Evolutionary conservation across 2,113 vertebrate genomes (phyloP).

Genomic region (Myiopsitta monachus): DNA sequence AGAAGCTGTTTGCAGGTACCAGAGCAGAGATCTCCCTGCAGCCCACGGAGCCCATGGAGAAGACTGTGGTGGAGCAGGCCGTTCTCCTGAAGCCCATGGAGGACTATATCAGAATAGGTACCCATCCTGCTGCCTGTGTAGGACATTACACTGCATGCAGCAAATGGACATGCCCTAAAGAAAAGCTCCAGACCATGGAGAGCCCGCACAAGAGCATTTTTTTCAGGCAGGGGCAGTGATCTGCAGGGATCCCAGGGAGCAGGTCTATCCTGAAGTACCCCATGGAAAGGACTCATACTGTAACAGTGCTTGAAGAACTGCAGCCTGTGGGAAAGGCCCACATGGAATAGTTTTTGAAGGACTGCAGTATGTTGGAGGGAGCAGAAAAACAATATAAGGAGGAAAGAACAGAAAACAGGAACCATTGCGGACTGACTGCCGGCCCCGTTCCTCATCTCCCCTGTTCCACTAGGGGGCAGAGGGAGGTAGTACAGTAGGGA

Average conservation of each 20-base stretch:
- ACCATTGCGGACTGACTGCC: rapidly evolving
- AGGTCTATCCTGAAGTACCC: background rate
- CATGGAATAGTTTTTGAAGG: background rate
- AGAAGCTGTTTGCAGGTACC: background rate
- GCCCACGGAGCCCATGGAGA: background rate
- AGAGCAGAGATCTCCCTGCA: background rate
- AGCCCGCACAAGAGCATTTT: background rate
- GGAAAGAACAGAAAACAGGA: background rate
- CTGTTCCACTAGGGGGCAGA: rapidly evolving
- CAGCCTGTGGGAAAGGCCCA: background rate
- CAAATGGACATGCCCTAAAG: background rate
- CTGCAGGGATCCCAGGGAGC: background rate
- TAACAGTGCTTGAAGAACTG: background rate
- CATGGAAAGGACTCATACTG: background rate
- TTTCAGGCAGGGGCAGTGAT: background rate
- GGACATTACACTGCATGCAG: rapidly evolving
- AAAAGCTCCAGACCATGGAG: background rate
- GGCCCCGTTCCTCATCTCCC: background rate
- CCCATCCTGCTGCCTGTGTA: rapidly evolving
- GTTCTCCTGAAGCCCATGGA: background rate
- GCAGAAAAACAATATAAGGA: background rate
- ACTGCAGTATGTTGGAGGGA: background rate
- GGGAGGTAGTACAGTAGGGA: background rate
- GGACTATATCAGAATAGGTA: background rate
- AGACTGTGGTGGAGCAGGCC: too few relatives aligned